Percentiles rank a stretch among this genome's conserved stretches.
Conservation (phyloP, 35 echinoderm and acorn worm genomes). For the Ophiothrix spiculata region DNA sequence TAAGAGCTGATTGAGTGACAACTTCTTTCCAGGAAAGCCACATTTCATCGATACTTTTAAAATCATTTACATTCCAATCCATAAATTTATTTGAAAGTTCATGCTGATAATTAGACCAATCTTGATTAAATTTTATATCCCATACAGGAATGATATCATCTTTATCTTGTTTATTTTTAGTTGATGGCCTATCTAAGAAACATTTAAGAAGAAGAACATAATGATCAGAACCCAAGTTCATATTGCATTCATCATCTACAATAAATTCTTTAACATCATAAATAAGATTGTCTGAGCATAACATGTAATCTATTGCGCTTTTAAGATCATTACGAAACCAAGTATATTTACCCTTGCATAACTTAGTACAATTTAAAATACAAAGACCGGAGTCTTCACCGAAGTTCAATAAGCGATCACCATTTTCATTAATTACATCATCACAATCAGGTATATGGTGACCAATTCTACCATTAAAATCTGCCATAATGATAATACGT, state of each 20-base stretch:
- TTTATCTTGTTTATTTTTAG: no score
- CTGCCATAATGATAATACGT: no score
- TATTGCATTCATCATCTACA: not conserved
- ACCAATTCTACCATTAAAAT: not conserved
- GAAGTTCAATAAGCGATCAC: not conserved
- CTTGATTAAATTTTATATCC: not conserved
- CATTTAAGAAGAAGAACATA: not conserved
- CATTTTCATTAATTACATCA: not conserved
- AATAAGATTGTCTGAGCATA: not conserved
- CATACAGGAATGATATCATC: not conserved
- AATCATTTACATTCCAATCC: not conserved
- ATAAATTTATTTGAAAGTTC: not conserved
- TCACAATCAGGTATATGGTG: not conserved
- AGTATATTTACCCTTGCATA: not conserved
- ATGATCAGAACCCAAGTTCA: not conserved
- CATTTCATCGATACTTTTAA: not conserved
- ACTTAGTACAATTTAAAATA: not conserved
- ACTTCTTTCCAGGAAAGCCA: no score
- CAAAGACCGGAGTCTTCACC: not conserved
- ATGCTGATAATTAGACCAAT: not conserved
- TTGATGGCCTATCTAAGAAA: not conserved
- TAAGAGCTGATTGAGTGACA: not conserved
- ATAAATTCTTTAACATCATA: not conserved
- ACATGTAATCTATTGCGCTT: not conserved
- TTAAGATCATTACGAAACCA: not conserved